Evolutionary conservation across 2,113 vertebrate species (phyloP), one percentile per base, ranked within the genome.

Genomic region (Osmerus mordax): DNA sequence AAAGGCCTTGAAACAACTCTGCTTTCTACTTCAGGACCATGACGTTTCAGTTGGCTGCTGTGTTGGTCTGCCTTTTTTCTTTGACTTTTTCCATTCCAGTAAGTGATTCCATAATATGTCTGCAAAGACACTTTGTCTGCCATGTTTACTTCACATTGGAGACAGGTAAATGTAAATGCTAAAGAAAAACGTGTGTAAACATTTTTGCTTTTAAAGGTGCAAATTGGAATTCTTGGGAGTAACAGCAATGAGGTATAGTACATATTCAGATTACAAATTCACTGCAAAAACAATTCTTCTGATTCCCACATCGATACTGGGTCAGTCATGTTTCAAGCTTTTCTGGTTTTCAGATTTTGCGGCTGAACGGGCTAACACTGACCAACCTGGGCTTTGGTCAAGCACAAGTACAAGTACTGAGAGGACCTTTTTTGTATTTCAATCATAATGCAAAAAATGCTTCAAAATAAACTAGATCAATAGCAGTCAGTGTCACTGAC

Each of bases 211-310:
- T 69, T 53, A 29, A 78, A 89, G 75, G 29, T 90, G 23, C 89
- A 91, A 78, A 71, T 92, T 79, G 91, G 91, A 81, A 88, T 93
- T 65, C 80, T 92, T 72, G 87, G 84, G 29, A 93, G 92, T 79
- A 91, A 91, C 81, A 93, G 91, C 74, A 92, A 92, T 77, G 92
- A 93, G 90, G 92, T 92, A 86, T 1, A 4, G 16, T 28, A 52
- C 13, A 15, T 82, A 63, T 65, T 41, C n/a, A n/a, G 52, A 15
- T 16, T 62, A 6, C 2, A 53, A 16, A 29, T 59, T 8, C 15
- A 60, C 13, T 62, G 3, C 16, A n/a, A 18, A 9, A n/a, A 0
- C n/a, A 23, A 4, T 28, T n/a, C 53, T 51, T 2, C 66, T 36
- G 18, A 32, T 11, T 19, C 9, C 18, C 4, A 23, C 19, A 32